Percentiles rank a stretch among this genome's conserved stretches.
Conservation (phyloP, 1,140 invertebrate species). For the Microvelia longipes region DNA sequence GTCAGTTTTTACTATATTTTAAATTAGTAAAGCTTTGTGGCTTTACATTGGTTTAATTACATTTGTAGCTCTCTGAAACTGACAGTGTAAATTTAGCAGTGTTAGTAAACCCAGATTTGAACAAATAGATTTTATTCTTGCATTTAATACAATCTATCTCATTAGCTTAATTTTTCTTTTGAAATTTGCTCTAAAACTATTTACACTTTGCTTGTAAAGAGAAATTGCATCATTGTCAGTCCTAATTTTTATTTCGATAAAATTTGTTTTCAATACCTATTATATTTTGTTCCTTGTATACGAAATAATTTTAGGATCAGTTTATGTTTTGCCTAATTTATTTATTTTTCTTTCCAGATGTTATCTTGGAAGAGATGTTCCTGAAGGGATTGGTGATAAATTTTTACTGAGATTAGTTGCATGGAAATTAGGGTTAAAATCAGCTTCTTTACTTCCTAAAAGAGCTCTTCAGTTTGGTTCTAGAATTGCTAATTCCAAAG, state of each 20-base stretch:
- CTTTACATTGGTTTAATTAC: neutral
- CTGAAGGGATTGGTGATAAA: constrained; percentile 82
- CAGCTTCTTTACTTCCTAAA: constrained; percentile 61
- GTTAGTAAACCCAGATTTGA: too few species aligned
- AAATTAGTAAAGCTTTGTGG: neutral
- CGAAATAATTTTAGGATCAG: too few species aligned
- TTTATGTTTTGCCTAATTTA: too few species aligned
- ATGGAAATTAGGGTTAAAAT: constrained; percentile 46
- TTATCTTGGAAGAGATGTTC: constrained; percentile 42
- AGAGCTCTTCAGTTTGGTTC: constrained; percentile 96
- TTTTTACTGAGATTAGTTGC: constrained; percentile 69
- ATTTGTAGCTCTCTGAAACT: constrained; percentile 6
- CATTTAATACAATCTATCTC: too few species aligned
- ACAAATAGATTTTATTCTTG: too few species aligned
- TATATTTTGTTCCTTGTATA: too few species aligned
- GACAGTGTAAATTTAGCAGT: neutral
- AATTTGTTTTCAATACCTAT: too few species aligned
- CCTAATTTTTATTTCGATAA: too few species aligned
- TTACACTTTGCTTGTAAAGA: too few species aligned
- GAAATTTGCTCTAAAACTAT: too few species aligned
- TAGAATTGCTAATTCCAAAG: constrained; percentile 79
- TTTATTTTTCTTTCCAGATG: constrained; percentile 28
- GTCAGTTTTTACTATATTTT: constrained; percentile 6
- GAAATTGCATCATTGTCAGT: too few species aligned
- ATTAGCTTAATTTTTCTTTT: too few species aligned